A percentile compares a stretch with the other conserved stretches of the same genome.
Evolutionary conservation across 2,113 vertebrate species (phyloP).

Genomic region (Trichomycterus rosablanca): DNA sequence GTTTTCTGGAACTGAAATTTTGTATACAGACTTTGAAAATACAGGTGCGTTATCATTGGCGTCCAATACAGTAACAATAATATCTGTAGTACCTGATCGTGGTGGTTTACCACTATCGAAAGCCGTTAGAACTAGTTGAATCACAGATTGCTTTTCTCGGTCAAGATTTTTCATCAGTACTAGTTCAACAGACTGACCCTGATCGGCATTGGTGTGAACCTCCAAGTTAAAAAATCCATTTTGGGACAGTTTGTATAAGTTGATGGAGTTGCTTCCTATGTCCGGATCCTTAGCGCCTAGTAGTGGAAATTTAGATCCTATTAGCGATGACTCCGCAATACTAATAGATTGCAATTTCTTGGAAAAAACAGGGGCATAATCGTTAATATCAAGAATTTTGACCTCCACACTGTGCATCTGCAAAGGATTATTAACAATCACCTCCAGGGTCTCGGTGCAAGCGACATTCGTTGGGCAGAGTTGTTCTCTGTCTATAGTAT

Average conservation of each 20-base stretch:
- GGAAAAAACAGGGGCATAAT: slow-evolving; percentile 71
- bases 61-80: slow-evolving; percentile 70
- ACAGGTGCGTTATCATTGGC: slow-evolving; percentile 75
- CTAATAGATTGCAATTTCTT: slow-evolving; percentile 57
- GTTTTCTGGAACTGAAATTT: slow-evolving; percentile 65
- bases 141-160: slow-evolving; percentile 62
- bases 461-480: slow-evolving; percentile 53
- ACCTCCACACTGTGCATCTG: slow-evolving; percentile 70
- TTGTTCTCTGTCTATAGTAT: slow-evolving; percentile 66
- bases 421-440: slow-evolving; percentile 65
- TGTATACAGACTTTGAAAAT: slow-evolving; percentile 65
- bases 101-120: slow-evolving; percentile 64
- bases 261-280: slow-evolving; percentile 64
- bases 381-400: slow-evolving; percentile 74
- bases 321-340: slow-evolving; percentile 63
- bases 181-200: slow-evolving; percentile 67
- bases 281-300: slow-evolving; percentile 69
- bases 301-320: slow-evolving; percentile 64
- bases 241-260: slow-evolving; percentile 68
- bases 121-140: slow-evolving; percentile 59
- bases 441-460: slow-evolving; percentile 61
- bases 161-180: slow-evolving; percentile 73
- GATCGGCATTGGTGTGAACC: slow-evolving; percentile 61
- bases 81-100: slow-evolving; percentile 61
- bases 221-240: slow-evolving; percentile 64